Evolutionary conservation across 2,113 vertebrate genomes (phyloP).

Genomic region (Syngnathus typhle): DNA sequence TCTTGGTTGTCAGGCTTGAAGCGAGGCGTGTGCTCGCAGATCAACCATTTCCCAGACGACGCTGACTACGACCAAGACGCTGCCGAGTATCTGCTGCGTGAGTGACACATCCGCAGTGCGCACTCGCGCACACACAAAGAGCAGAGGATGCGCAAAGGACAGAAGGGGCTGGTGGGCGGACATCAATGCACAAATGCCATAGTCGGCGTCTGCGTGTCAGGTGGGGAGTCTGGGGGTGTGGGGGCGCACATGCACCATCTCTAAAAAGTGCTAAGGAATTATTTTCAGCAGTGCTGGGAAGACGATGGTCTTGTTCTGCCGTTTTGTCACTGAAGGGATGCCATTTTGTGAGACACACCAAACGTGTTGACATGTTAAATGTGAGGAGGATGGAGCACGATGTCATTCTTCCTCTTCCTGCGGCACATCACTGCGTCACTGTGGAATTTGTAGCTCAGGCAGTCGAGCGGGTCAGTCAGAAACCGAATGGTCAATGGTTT

Average conservation of each 20-base stretch:
- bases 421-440: too few relatives aligned
- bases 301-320: background rate
- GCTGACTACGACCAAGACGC: constrained; percentile 91
- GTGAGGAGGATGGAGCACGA: too few relatives aligned
- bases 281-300: constrained; percentile 32
- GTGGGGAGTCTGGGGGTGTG: constrained; percentile 55
- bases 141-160: constrained; percentile 32
- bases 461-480: too few relatives aligned
- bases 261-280: constrained; percentile 57
- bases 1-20: constrained; percentile 70
- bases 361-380: too few relatives aligned
- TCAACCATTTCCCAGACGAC: constrained; percentile 91
- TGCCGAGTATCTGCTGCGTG: constrained; percentile 87
- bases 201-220: constrained; percentile 32
- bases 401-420: too few relatives aligned
- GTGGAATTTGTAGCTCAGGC: too few relatives aligned
- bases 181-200: constrained; percentile 57
- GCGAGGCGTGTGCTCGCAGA: constrained; percentile 86
- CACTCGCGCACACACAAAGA: constrained; percentile 1
- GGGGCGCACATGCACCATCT: constrained; percentile 16
- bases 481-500: too few relatives aligned
- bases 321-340: background rate
- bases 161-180: constrained; percentile 59
- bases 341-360: background rate
- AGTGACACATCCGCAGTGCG: constrained; percentile 43